Evolutionary conservation across 2,797 vertebrate genomes (phyloP), one percentile per base, ranked within the genome.

Genomic region (Calcarius lapponicus): DNA sequence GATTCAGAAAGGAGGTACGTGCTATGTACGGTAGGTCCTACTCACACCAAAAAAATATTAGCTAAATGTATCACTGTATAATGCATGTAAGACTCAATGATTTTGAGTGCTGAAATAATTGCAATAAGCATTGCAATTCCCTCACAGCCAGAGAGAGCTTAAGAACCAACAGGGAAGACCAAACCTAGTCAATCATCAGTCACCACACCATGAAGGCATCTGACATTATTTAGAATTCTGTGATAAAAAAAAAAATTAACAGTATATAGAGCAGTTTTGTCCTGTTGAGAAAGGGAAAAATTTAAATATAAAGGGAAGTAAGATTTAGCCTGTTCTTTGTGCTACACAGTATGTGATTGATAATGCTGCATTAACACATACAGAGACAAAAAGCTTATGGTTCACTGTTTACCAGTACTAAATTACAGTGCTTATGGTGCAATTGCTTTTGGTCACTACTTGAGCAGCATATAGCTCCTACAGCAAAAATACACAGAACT

Each of bases 291-390:
- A 88, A 80, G 9, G 7, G 36, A 26, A 86, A 88, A 66, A 57
- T 0, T 42, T 19, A 64, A 72, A 40, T 26, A 40, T 4, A 22
- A 72, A 51, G 28, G 32, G 40, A 64, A 88, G 20, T 32, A 36
- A 66, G 29, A 61, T 22, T 53, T 21, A 22, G 32, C 40, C 28
- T 43, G 16, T 18, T 69, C 54, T 47, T 70, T 47, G 34, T 17
- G 5, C 0, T 1, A 64, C 43, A 72, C 51, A 85, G 22, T 11
- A 69, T 4, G 5, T 2, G 1, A n/a, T 28, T 56, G 36, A 29
- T 43, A 86, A 84, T 7, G 28, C 18, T 40, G 20, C 1, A 7
- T 43, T 82, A 91, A 65, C 40, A 64, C 3, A 51, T 0, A 48
- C 6, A 36, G 31, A 80, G 8, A 71, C 26, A 81, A 89, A 90